These are phyloP conservation scores for Tetraodon nigroviridis DNA, from an alignment of 2,113 vertebrate species.

Conservation along the genomic window DNA sequence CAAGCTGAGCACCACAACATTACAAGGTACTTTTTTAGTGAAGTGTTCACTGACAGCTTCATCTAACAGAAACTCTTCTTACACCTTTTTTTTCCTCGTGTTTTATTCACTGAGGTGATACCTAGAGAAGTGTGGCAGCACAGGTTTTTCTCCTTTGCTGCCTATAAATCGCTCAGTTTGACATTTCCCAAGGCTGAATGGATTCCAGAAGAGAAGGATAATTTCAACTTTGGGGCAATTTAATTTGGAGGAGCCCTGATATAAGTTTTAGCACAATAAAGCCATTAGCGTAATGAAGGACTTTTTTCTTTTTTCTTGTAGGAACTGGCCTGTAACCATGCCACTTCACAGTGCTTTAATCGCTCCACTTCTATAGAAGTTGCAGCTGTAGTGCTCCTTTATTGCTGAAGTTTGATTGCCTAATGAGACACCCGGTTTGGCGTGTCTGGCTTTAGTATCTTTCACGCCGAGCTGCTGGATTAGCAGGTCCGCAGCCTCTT, in stretches of 20 bases:
- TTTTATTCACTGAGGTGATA: neutral
- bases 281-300: neutral
- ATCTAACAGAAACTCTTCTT: neutral
- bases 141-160: neutral
- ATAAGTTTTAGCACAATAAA: neutral
- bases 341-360: constrained; percentile 2
- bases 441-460: constrained; percentile 50
- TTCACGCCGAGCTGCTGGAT: constrained; percentile 45
- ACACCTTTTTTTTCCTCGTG: neutral
- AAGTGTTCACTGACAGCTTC: neutral
- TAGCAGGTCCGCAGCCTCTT: constrained; percentile 49
- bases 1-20: neutral
- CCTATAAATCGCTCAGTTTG: neutral
- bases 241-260: neutral
- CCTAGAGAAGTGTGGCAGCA: neutral
- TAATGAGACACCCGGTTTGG: constrained; percentile 25
- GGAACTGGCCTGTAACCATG: neutral
- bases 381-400: constrained; percentile 8
- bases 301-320: neutral
- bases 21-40: too few species aligned
- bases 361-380: neutral
- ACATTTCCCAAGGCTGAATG: too few species aligned
- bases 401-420: constrained; percentile 34
- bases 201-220: neutral
- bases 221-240: neutral